Percentiles rank a stretch among this genome's conserved stretches.
Conservation (phyloP, 2,888 invertebrate species). For the Dicyrtomina minuta region DNA sequence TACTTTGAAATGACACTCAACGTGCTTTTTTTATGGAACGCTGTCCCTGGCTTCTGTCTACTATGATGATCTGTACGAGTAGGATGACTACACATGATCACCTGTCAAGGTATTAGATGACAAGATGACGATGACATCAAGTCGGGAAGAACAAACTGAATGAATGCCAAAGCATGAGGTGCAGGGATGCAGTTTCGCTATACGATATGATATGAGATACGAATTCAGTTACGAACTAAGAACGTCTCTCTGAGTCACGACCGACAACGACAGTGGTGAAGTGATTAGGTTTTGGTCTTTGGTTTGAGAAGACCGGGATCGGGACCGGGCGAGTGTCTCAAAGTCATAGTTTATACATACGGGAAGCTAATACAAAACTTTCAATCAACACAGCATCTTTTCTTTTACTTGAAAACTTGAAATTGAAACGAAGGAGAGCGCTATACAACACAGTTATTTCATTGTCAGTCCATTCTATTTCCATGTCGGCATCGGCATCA, state of each 20-base stretch:
- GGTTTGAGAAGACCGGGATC: neutral
- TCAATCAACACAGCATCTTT: constrained; percentile 1
- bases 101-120: constrained; percentile 21
- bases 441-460: too few relatives aligned
- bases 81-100: neutral
- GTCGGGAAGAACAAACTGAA: constrained; percentile 8
- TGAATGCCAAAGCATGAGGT: constrained; percentile 1
- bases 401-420: neutral
- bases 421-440: neutral
- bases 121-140: constrained; percentile 16
- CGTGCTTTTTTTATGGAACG: constrained; percentile 1
- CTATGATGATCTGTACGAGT: too few relatives aligned
- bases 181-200: neutral
- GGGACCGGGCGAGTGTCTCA: too few relatives aligned
- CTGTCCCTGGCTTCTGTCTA: too few relatives aligned
- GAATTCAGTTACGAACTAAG: too few relatives aligned
- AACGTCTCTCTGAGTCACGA: too few relatives aligned
- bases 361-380: constrained; percentile 1
- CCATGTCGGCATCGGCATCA: constrained; percentile 17
- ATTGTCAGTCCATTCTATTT: too few relatives aligned
- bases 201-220: too few relatives aligned
- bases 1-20: too few relatives aligned
- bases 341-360: too few relatives aligned
- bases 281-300: neutral
- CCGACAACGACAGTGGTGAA: too few relatives aligned